Base-by-base conservation (phyloP, 2,888 invertebrate genomes). In the Morinoia aosen region DNA sequence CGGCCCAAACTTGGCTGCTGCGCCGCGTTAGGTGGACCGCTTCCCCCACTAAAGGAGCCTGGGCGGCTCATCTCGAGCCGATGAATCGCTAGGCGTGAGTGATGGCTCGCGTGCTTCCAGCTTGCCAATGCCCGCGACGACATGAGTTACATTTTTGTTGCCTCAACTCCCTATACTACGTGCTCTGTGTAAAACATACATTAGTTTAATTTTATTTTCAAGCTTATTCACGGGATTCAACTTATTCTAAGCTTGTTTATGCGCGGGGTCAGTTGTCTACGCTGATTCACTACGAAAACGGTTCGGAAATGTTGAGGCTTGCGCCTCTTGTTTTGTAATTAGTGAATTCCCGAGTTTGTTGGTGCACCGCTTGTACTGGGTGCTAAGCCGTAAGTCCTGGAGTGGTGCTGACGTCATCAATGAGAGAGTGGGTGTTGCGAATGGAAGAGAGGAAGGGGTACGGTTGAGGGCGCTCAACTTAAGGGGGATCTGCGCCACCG, bases 371-470 rank as follows among this genome's bases (percentile, higher is more conserved):
- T 19, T 61, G 61, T 61, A 33, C 33, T 76, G 76, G 25, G 33
- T 40, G 88, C 88, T 19, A n/a, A 39, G 90, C 90, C 19, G 90
- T 40, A 90, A 40, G 90, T 19, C 40, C 19, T 56, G 93, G 14
- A 57, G 93, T 57, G 56, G 57, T 93, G 33, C 93, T 93, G 56
- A 93, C 93, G 93, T 93, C 93, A 93, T 57, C 57, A 57, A 93
- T 57, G 93, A 93, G 93, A 93, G 93, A 93, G 93, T 93, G 58
- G 93, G 93, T 57, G 93, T 93, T 93, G 93, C 56, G 93, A n/a
- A 57, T 57, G 57, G 57, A 93, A 93, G 93, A 93, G 93, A 93
- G 93, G 93, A 93, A 56, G 57, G 93, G 48, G 57, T 11, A 33
- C 58, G 56, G 93, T 93, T 93, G 93, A 93, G 93, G 57, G 93